A percentile compares a stretch with the other conserved stretches of the same genome.
phyloP scores from a whole-genome alignment of 2,888 invertebrate species.

The Tenthredo livida region DNA sequence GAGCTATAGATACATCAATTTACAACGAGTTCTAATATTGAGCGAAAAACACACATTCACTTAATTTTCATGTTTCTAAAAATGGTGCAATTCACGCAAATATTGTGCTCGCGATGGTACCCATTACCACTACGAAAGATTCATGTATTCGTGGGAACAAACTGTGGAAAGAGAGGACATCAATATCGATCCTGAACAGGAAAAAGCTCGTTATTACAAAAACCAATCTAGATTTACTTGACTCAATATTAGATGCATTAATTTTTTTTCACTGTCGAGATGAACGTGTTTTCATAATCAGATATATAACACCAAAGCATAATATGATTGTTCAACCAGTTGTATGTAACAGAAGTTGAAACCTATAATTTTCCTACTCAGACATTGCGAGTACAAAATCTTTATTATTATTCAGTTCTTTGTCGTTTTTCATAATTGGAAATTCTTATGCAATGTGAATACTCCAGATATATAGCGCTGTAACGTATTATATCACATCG shows the following conservation, averaged over 20 bases:
- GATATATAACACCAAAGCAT: neutral
- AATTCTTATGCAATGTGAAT: neutral
- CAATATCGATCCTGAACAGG: neutral
- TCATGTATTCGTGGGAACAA: neutral
- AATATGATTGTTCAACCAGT: neutral
- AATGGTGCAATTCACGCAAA: neutral
- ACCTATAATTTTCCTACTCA: neutral
- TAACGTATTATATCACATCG: neutral
- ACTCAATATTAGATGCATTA: neutral
- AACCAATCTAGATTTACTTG: slow-evolving; percentile 1
- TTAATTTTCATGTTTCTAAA: neutral
- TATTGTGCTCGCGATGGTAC: neutral
- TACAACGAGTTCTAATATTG: neutral
- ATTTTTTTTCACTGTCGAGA: neutral
- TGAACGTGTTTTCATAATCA: neutral
- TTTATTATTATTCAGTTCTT: neutral
- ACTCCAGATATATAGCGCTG: neutral
- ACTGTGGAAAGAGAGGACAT: neutral
- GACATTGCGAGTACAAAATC: neutral
- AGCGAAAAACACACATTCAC: neutral
- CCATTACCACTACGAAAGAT: neutral
- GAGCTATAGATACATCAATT: neutral
- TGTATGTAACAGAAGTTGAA: neutral
- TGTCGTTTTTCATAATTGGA: neutral
- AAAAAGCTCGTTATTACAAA: slow-evolving; percentile 26